phyloP scores from a whole-genome alignment of 1,140 invertebrate species.

The Venturia canescens region DNA sequence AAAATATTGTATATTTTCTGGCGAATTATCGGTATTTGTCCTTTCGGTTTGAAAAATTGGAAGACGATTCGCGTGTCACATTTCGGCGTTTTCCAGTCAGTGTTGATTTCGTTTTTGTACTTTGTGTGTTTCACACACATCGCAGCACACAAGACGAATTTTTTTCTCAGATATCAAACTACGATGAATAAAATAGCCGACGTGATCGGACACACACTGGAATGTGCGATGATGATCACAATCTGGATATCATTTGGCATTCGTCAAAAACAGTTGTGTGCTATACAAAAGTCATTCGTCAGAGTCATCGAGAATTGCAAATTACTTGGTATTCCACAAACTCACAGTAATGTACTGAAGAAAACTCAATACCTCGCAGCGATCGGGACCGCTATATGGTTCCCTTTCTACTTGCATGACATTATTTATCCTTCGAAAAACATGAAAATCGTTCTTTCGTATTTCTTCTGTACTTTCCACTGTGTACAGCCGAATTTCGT shows the following conservation, averaged over 20 bases:
- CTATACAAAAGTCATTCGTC: background rate
- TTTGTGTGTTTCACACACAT: background rate
- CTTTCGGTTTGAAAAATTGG: background rate
- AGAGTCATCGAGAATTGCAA: background rate
- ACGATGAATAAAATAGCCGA: slow-evolving; percentile 2
- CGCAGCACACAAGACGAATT: background rate
- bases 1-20: slow-evolving; percentile 25
- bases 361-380: background rate
- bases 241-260: slow-evolving; percentile 24
- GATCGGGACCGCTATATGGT: background rate
- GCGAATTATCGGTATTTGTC: slow-evolving; percentile 30
- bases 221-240: slow-evolving; percentile 1
- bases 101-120: background rate
- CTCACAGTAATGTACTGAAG: background rate
- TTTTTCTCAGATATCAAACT: background rate
- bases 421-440: background rate
- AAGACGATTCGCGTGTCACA: slow-evolving; percentile 6
- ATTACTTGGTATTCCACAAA: slow-evolving; percentile 2
- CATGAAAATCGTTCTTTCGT: background rate
- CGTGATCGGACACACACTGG: background rate
- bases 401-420: background rate
- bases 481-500: background rate
- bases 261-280: background rate
- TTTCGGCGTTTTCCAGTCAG: background rate
- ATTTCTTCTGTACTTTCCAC: background rate